These are phyloP conservation scores for Ophiothrix spiculata DNA, from an alignment of 35 echinoderm and acorn worm genomes.

Conservation along the genomic window DNA sequence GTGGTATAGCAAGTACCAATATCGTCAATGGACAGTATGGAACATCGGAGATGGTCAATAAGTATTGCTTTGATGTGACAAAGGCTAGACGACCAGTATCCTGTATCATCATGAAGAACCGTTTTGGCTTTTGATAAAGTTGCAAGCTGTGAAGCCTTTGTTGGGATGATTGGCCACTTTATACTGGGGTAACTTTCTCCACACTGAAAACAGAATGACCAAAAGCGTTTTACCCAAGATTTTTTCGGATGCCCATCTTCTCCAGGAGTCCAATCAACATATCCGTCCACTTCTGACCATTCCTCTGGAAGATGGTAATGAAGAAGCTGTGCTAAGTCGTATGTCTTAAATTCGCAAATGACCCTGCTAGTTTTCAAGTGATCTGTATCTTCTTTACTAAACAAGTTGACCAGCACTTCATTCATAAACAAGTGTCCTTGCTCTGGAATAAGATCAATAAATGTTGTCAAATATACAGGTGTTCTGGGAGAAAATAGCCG, in stretches of 20 bases:
- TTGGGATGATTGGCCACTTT: slow-evolving; percentile 23
- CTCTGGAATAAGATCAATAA: background rate
- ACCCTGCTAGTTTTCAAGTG: background rate
- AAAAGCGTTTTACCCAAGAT: background rate
- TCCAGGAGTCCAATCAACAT: background rate
- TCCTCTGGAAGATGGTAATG: slow-evolving; percentile 6
- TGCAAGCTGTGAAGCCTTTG: background rate
- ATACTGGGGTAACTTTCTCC: background rate
- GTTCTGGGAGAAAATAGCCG: background rate
- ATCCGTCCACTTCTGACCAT: background rate
- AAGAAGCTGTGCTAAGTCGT: background rate
- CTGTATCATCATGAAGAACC: background rate
- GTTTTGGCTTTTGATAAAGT: background rate
- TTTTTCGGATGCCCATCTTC: background rate
- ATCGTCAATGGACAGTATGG: background rate
- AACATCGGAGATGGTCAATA: background rate
- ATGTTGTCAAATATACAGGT: background rate
- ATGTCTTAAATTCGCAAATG: background rate
- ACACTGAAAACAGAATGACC: slow-evolving; percentile 1
- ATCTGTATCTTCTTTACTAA: background rate
- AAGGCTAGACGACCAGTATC: background rate
- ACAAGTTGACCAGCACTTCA: background rate
- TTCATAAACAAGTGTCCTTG: background rate
- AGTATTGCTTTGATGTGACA: background rate
- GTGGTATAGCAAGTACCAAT: background rate